These are phyloP conservation scores for Pristionchus exspectatus DNA, from an alignment of 2,888 invertebrate genomes.

Conservation along the genomic window DNA sequence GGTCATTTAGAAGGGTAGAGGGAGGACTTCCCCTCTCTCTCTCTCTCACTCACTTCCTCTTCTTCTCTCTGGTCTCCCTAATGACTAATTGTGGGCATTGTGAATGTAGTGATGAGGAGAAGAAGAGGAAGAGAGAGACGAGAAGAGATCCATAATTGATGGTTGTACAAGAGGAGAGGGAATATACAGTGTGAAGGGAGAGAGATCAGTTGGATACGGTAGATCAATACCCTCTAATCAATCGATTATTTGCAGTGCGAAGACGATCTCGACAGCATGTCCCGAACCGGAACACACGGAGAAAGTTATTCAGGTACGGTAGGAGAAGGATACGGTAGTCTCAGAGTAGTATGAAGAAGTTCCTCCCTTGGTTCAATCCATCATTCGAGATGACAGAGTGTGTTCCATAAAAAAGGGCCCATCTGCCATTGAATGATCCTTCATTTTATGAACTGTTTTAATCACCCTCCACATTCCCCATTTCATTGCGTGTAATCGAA, in stretches of 20 bases:
- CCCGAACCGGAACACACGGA: conserved; percentile 90
- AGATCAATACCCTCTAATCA: neutral
- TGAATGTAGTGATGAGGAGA: conserved; percentile 35
- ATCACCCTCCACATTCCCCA: conserved; percentile 1
- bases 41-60: neutral
- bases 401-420: neutral
- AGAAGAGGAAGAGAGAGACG: neutral
- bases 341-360: neutral
- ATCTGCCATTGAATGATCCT: conserved; percentile 21
- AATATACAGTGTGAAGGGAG: neutral
- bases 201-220: neutral
- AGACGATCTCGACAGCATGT: conserved; percentile 92
- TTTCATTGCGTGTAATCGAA: neutral
- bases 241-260: conserved; percentile 85
- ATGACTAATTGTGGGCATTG: conserved; percentile 48
- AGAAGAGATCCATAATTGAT: conserved; percentile 18
- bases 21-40: neutral
- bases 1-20: conserved; percentile 2
- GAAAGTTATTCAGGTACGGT: conserved; percentile 80
- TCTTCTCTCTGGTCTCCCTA: conserved; percentile 18
- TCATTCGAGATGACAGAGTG: neutral
- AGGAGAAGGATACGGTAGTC: neutral
- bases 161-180: neutral
- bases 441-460: conserved; percentile 1
- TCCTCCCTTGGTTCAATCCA: neutral